A percentile compares a stretch with the other conserved stretches of the same genome.
Conservation (phyloP, 1,140 invertebrate species). For the Drosophila rufa region DNA sequence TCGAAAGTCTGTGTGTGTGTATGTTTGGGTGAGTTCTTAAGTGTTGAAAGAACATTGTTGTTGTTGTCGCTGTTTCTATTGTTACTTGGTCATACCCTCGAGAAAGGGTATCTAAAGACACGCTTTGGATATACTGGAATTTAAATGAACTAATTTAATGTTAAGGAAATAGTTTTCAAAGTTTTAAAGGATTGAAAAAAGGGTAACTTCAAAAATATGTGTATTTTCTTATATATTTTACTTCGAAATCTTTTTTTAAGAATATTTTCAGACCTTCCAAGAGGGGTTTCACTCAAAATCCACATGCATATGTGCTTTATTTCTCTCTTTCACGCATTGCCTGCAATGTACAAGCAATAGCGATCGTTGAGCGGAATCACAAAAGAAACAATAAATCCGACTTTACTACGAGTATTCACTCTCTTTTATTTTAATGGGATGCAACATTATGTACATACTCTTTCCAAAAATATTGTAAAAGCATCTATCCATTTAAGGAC, state of each 20-base stretch:
- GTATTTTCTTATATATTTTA: background rate
- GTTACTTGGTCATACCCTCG: conserved; percentile 33
- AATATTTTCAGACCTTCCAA: no score
- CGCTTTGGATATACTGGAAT: background rate
- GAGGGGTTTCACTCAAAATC: no score
- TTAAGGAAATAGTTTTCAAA: background rate
- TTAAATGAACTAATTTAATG: background rate
- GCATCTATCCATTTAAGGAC: background rate
- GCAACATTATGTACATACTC: no score
- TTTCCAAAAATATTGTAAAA: no score
- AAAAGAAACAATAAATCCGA: no score
- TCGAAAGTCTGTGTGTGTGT: conserved; percentile 11
- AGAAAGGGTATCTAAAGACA: background rate
- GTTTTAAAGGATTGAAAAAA: background rate
- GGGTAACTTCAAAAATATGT: no score
- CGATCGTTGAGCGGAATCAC: no score
- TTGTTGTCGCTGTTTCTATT: conserved; percentile 34
- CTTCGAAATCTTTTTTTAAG: background rate
- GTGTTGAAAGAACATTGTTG: conserved; percentile 38
- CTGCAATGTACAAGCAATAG: no score
- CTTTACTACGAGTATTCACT: no score
- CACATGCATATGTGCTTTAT: no score
- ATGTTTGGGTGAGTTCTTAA: conserved; percentile 15
- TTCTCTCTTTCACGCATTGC: no score
- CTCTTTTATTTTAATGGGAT: no score